Percentiles rank a stretch among this genome's conserved stretches.
Conservation (phyloP, 2,113 vertebrate species). For the Cervus canadensis region DNA sequence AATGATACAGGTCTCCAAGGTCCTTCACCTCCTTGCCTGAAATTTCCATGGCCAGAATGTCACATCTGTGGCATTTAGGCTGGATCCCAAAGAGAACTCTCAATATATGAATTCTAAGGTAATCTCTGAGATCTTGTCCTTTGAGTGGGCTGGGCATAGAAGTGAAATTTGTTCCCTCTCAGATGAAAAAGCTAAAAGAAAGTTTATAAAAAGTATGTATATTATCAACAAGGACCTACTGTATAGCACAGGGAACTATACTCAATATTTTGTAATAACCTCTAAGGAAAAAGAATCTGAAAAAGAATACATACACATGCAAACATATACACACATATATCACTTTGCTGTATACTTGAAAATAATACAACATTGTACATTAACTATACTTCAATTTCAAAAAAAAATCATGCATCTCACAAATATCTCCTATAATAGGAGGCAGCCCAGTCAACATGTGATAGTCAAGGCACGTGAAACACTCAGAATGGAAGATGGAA, state of each 20-base stretch:
- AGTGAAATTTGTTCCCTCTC: constrained; percentile 2
- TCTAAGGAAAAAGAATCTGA: background rate
- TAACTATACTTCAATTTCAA: background rate
- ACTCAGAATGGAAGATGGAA: background rate
- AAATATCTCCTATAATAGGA: constrained; percentile 53
- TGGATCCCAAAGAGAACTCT: constrained; percentile 43
- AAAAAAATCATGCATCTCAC: constrained; percentile 54
- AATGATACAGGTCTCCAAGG: background rate
- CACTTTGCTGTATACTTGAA: background rate
- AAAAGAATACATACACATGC: background rate
- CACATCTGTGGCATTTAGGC: background rate
- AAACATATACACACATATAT: background rate
- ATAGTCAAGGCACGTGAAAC: background rate
- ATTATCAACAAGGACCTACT: constrained; percentile 22
- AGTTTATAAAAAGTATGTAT: constrained; percentile 62
- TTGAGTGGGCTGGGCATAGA: constrained; percentile 30
- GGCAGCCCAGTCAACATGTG: background rate
- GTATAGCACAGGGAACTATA: background rate
- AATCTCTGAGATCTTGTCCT: constrained; percentile 47
- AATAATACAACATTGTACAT: background rate
- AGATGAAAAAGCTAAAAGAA: constrained; percentile 50
- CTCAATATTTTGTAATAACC: background rate
- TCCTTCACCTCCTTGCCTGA: constrained; percentile 12
- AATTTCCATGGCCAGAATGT: constrained; percentile 39
- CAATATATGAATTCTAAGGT: constrained; percentile 49